Evolutionary conservation across 2,888 invertebrate genomes (phyloP).

Genomic region (Periphyllus acericola): DNA sequence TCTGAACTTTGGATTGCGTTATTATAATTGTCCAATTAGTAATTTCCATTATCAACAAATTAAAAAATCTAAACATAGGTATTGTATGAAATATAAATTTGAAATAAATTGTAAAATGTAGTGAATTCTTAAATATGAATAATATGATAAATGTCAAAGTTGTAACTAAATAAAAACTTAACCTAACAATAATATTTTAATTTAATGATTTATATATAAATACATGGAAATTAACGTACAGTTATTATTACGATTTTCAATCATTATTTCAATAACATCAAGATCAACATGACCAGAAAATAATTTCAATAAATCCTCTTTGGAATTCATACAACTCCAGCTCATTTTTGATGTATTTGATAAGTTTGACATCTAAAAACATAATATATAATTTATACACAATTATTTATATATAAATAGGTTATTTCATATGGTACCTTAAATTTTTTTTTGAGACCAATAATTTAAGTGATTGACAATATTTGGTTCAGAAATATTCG

Average conservation of each 20-base stretch:
- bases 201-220: background rate
- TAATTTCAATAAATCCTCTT: constrained; percentile 63
- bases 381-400: background rate
- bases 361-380: constrained; percentile 25
- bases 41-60: too few relatives aligned
- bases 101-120: too few relatives aligned
- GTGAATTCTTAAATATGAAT: background rate
- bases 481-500: too few relatives aligned
- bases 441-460: too few relatives aligned
- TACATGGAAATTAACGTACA: constrained; percentile 64
- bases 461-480: too few relatives aligned
- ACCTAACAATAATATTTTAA: too few relatives aligned
- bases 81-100: too few relatives aligned
- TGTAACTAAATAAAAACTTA: background rate
- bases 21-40: too few relatives aligned
- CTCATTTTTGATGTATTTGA: background rate
- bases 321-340: constrained; percentile 32
- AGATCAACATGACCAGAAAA: constrained; percentile 66
- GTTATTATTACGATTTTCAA: constrained; percentile 66
- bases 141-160: background rate
- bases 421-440: too few relatives aligned
- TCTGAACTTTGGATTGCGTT: too few relatives aligned
- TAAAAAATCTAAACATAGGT: too few relatives aligned
- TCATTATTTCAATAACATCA: constrained; percentile 66
- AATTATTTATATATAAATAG: background rate